Evolutionary conservation across 2,797 vertebrate species (phyloP).

Genomic region (Gadopsis bispinosus): DNA sequence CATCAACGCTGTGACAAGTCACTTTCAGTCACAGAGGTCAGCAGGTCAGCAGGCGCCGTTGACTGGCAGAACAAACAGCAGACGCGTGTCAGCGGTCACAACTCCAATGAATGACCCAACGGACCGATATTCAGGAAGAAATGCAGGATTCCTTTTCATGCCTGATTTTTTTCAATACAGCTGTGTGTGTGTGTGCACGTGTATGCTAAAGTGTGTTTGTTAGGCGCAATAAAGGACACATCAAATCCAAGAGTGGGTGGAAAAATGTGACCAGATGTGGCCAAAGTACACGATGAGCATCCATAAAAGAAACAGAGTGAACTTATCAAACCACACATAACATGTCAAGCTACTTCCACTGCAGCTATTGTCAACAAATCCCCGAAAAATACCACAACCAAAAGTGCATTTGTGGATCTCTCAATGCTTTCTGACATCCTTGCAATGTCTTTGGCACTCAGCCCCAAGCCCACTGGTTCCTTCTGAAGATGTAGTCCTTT

Average conservation of each 20-base stretch:
- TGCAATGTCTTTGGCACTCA: background rate
- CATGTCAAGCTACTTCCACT: background rate
- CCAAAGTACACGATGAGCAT: background rate
- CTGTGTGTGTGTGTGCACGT: background rate
- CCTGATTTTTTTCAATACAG: background rate
- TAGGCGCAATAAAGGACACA: background rate
- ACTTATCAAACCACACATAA: background rate
- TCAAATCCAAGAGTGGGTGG: background rate
- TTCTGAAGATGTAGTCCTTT: background rate
- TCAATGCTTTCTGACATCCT: background rate
- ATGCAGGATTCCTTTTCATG: slow-evolving; percentile 13
- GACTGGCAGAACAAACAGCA: background rate
- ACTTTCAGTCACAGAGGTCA: slow-evolving; percentile 35
- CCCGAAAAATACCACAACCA: background rate
- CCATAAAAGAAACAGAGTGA: background rate
- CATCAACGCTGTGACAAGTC: slow-evolving; percentile 27
- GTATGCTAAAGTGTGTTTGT: background rate
- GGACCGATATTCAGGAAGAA: background rate
- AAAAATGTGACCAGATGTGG: slow-evolving; percentile 14
- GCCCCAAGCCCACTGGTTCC: background rate
- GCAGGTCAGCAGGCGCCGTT: slow-evolving; percentile 5
- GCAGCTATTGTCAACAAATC: background rate
- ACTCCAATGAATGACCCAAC: slow-evolving; percentile 12
- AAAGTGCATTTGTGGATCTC: background rate
- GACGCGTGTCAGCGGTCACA: slow-evolving; percentile 16